Base-by-base conservation (phyloP, 1,140 invertebrate species). In the Aphelenchoides besseyi region DNA sequence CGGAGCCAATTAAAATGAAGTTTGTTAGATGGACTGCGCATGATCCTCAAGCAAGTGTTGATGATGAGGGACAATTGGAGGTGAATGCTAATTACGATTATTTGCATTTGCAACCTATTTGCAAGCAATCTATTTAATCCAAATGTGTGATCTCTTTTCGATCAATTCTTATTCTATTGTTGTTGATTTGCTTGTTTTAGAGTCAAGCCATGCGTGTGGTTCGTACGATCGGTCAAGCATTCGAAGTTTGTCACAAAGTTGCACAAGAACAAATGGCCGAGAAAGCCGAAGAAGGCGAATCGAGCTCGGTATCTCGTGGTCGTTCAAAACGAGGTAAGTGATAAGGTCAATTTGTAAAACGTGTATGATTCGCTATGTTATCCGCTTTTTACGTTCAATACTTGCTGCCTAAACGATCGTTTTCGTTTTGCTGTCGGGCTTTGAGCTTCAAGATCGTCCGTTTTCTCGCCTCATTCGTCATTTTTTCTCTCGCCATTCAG, bases 131-230 rank as follows among this genome's bases (percentile, higher is more conserved):
- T 16, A 12, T 48, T 23, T 48, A 48, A 48, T 23, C 41, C 41
- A n/a, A n/a, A n/a, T n/a, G n/a, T n/a, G n/a, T n/a, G n/a, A n/a
- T 48, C 41, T 48, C 41, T 48, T 48, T 16, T 23, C n/a, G 33
- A 23, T 68, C 64, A 16, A 74, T 80, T 86, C 72, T 77, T 77
- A 12, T 48, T 32, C 53, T 16, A n/a, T n/a, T n/a, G n/a, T 69
- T 53, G 53, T 72, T 88, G 57, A 76, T 89, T 53, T 57, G 5
- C 5, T 29, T 28, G 23, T 66, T 79, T 78, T 90, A 98, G 95
- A 95, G 91, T 86, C 94, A 97, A 88, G 95, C 95, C 2, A 95
- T 97, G 92, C 89, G 91, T 80, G 92, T 98, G 76, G 95, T 98
- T 41, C 89, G 95, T 80, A 98, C 95, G 0, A 94, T 98, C 73